Conservation (phyloP, 2,797 vertebrate species). For the Toxotes lorentzi region DNA sequence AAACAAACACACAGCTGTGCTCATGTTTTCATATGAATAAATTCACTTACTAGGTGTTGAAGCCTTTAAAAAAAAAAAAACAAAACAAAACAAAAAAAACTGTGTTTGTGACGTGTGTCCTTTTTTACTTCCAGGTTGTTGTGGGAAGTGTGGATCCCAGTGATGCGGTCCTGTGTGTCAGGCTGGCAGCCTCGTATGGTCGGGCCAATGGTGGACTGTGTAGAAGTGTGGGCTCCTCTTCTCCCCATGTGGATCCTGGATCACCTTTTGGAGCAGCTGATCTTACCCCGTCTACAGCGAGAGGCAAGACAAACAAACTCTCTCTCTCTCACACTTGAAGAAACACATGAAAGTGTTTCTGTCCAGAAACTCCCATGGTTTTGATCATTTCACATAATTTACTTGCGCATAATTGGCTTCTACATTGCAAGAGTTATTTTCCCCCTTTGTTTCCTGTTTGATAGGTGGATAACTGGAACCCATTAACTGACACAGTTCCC, state of each 20-base stretch:
- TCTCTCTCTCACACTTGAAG: background rate
- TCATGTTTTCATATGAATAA: background rate
- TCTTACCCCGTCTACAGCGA: conserved; percentile 96
- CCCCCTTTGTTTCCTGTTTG: conserved; percentile 1
- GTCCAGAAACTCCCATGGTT: background rate
- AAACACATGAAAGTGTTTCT: too few relatives aligned
- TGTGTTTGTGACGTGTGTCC: conserved; percentile 7
- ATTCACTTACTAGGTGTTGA: background rate
- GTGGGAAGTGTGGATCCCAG: conserved; percentile 97
- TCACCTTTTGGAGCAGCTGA: conserved; percentile 94
- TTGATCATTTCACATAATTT: background rate
- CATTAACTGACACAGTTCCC: conserved; percentile 96
- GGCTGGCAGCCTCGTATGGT: conserved; percentile 95
- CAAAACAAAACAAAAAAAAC: too few relatives aligned
- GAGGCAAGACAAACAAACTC: conserved; percentile 84
- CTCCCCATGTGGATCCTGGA: conserved; percentile 95
- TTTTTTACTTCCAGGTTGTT: conserved; percentile 85
- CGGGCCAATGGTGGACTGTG: conserved; percentile 94
- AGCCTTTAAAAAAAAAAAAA: too few relatives aligned
- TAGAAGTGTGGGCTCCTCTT: conserved; percentile 93
- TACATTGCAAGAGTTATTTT: background rate
- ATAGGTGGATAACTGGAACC: conserved; percentile 98
- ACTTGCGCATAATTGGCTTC: background rate
- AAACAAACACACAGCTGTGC: background rate
- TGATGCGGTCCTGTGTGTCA: conserved; percentile 88